Conservation (phyloP, 2,888 invertebrate species). For the Hirtodrosophila duncani region DNA sequence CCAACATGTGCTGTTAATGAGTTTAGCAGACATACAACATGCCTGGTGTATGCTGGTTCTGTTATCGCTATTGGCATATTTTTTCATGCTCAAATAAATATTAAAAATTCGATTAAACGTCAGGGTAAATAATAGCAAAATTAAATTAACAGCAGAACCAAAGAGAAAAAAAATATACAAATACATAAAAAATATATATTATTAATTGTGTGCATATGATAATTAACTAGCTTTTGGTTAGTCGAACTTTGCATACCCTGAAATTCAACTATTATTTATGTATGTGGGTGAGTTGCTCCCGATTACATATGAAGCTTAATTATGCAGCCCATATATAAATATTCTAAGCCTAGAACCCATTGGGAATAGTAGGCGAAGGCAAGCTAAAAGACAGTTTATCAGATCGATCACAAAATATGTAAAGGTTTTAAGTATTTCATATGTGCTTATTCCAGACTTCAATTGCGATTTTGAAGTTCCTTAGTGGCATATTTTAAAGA, state of each 20-base stretch:
- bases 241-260: no score
- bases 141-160: constrained; percentile 34
- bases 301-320: no score
- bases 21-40: neutral
- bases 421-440: no score
- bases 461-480: no score
- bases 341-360: no score
- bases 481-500: no score
- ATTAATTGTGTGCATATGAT: constrained; percentile 49
- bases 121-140: constrained; percentile 53
- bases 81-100: constrained; percentile 47
- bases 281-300: no score
- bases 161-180: constrained; percentile 8
- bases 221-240: no score
- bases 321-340: no score
- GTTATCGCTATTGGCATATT: constrained; percentile 7
- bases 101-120: constrained; percentile 44
- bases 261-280: no score
- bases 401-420: constrained; percentile 13
- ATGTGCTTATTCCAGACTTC: no score
- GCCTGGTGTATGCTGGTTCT: neutral
- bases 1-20: constrained; percentile 1
- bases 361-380: no score
- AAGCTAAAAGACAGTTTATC: constrained; percentile 21
- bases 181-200: constrained; percentile 16